Evolutionary conservation across 2,113 vertebrate genomes (phyloP), one percentile per base, ranked within the genome.

Genomic region (Camelus dromedarius): DNA sequence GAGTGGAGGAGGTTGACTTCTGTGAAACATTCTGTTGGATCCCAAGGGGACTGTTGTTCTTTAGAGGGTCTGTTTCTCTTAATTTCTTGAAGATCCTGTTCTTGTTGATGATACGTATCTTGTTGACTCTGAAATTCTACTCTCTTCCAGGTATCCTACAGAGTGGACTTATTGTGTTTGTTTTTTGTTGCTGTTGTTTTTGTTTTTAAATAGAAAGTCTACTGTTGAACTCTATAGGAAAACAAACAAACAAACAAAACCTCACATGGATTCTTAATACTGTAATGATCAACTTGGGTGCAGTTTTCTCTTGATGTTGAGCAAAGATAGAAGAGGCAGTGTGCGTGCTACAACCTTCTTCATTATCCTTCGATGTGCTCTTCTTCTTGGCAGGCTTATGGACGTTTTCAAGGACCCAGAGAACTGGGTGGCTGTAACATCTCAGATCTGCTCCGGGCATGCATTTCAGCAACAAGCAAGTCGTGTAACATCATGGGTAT

Each of bases 231-330:
- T 75, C 15, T 30, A 20, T 38, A 86, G 77, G 52, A 93, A 93
- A 89, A 73, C 50, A 70, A 69, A 64, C 32, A 82, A 6, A 22
- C 38, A 42, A 42, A 42, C 2, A 82, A 73, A 64, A 58, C 16
- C 15, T 77, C 16, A 60, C 28, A 8, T 32, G 52, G 89, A 89
- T 91, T 86, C 52, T 72, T 72, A 42, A 67, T 82, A 30, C 82
- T 86, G 28, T 92, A 85, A 91, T 94, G 28, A 79, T 15, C 93
- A 95, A 50, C 35, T 75, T 79, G 95, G 92, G 93, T 92, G 77
- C 56, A 0, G 4, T 67, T 96, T 91, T 91, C 50, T 97, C 80
- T 48, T 52, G 67, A 73, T n/a, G 22, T 13, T 70, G 81, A 73
- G 81, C 75, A 95, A 50, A 93, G 54, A 11, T 8, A 93, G 46